Evolutionary conservation across 2,113 vertebrate species (phyloP).

Genomic region (Lampris megalopsis): DNA sequence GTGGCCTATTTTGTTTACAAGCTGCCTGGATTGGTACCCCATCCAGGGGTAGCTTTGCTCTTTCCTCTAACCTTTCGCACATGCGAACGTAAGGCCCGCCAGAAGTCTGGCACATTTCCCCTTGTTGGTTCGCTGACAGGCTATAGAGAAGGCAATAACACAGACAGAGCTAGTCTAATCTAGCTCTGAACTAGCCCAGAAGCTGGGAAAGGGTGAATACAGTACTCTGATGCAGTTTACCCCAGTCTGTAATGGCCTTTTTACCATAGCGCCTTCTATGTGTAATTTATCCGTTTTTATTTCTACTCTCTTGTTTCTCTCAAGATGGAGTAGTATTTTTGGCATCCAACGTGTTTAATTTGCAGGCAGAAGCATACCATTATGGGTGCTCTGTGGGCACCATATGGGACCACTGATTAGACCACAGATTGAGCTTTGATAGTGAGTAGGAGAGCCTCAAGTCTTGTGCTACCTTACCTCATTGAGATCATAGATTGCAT

Average conservation of each 20-base stretch:
- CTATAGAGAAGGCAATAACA: conserved; percentile 60
- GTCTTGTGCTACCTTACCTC: conserved; percentile 10
- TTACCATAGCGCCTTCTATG: conserved; percentile 81
- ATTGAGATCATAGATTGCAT: conserved; percentile 33
- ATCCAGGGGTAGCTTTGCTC: conserved; percentile 67
- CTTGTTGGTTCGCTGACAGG: conserved; percentile 66
- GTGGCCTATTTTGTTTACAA: conserved; percentile 60
- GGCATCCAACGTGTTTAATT: conserved; percentile 41
- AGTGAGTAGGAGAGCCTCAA: conserved; percentile 4
- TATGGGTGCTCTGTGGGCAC: conserved; percentile 34
- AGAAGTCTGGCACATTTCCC: conserved; percentile 60
- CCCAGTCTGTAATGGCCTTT: conserved; percentile 79
- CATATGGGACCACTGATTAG: conserved; percentile 57
- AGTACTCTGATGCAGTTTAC: conserved; percentile 74
- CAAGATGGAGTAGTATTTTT: conserved; percentile 43
- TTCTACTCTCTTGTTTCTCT: conserved; percentile 45
- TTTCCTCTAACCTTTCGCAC: conserved; percentile 76
- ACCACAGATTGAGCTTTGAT: conserved; percentile 24
- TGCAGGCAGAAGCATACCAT: conserved; percentile 21
- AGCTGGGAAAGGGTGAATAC: conserved; percentile 63
- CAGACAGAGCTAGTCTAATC: conserved; percentile 60
- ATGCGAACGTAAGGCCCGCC: conserved; percentile 69
- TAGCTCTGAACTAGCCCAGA: conserved; percentile 50
- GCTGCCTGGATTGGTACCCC: conserved; percentile 67
- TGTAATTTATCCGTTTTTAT: conserved; percentile 68